Evolutionary conservation across 2,797 vertebrate species (phyloP).

Genomic region (Mallotus villosus): DNA sequence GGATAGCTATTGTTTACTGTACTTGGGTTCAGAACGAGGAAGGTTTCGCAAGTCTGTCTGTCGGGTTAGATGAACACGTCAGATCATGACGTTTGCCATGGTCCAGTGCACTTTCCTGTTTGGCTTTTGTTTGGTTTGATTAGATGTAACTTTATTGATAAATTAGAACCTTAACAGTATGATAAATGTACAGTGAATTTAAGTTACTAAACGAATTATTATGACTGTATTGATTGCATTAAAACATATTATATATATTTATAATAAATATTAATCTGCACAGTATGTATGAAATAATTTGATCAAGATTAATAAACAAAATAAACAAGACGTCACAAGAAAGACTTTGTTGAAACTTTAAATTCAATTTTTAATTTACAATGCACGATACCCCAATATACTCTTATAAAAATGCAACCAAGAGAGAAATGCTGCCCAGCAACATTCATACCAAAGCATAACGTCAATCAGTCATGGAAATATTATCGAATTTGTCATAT

Average conservation of each 20-base stretch:
- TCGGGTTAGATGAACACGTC: not conserved
- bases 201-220: not conserved
- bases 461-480: slow-evolving; percentile 48
- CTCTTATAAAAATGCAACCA: slow-evolving; percentile 61
- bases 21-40: not conserved
- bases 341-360: slow-evolving; percentile 41
- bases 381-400: slow-evolving; percentile 55
- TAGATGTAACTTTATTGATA: no score
- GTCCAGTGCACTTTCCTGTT: not conserved
- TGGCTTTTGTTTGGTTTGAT: not conserved
- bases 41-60: not conserved
- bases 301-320: not conserved
- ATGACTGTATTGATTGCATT: not conserved
- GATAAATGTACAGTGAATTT: no score
- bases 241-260: not conserved
- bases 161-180: not conserved
- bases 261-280: no score
- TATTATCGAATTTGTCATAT: slow-evolving; percentile 24
- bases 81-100: not conserved
- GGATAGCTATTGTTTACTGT: not conserved
- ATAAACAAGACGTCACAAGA: slow-evolving; percentile 11
- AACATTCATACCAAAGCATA: slow-evolving; percentile 65
- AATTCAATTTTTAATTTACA: slow-evolving; percentile 74
- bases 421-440: slow-evolving; percentile 73
- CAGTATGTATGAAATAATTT: not conserved